Evolutionary conservation across 1,140 invertebrate genomes (phyloP), one percentile per base, ranked within the genome.

Genomic region (Trachymyrmex septentrionalis): DNA sequence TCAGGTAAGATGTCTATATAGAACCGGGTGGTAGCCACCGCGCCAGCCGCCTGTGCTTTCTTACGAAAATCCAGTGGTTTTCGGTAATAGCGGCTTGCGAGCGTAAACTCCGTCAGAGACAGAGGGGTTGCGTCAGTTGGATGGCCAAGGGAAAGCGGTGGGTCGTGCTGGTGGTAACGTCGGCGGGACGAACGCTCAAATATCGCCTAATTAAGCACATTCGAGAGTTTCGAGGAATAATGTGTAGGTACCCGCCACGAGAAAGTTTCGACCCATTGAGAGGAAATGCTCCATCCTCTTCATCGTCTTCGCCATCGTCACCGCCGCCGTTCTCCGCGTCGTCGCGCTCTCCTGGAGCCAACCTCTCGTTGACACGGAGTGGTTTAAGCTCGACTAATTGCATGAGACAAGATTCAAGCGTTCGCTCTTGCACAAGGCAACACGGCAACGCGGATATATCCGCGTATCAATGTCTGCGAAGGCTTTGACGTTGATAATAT

Each of bases 121-220:
- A 76, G 81, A 77, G 10, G 24, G 48, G 61, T 27, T 81, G 27
- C 34, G 44, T 38, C 80, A 19, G 55, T 21, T 55, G 50, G 27
- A 48, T 2, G 27, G 55, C 34, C 34, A 76, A 80, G 24, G 21
- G 16, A 27, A 27, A 67, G 63, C 30, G 50, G 34, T 19, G 3
- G 38, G 24, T 27, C 19, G 67, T 34, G 67, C 38, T 21, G 30
- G 59, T 27, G 34, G 38, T 30, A 27, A 66, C 66, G 16, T 38
- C 19, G 24, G 57, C 59, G 69, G 55, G 82, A 85, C 64, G 59
- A 69, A 66, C 85, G 63, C 87, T 92, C 89, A 88, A 92, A 92
- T 93, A 93, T 93, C 92, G 90, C 82, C 88, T 93, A 93, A 94
- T 94, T 93, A 93, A 93, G 89, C 92, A 90, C 91, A 92, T 93